Base-by-base conservation (phyloP, 1,140 invertebrate genomes). In the Gonatopus flavifemur region DNA sequence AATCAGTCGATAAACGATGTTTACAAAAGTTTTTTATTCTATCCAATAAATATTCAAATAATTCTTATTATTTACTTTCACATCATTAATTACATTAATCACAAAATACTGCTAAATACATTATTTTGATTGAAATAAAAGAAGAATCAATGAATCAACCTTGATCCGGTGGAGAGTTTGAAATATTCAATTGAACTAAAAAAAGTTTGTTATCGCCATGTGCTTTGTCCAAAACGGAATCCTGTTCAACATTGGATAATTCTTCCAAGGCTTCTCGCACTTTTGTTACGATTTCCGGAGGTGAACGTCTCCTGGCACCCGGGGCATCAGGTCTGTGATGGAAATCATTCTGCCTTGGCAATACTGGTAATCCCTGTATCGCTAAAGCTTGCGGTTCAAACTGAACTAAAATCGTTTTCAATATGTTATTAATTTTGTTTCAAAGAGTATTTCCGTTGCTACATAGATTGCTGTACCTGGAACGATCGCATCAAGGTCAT, bases 311-410 rank as follows among this genome's bases (percentile, higher is more conserved):
- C 25, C 56, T 60, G 16, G 36, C 52, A 7, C 58, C 57, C 2
- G 67, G 69, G 1, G 60, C 51, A 49, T 69, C 60, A 28, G 67
- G 69, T 43, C 69, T 59, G 31, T 69, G 69, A 19, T 68, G 69
- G 18, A 65, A 40, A 7, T 59, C 53, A 28, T 64, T 35, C 30
- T 59, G 63, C 18, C 47, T 50, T 3, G 37, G 33, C 38, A 48
- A 48, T 15, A 46, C 30, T 13, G 50, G 35, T 32, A 33, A n/a
- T 4, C 33, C 10, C 6, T 41, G 36, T 7, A 37, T 57, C 21
- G 22, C 42, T 44, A 63, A 58, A 8, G 49, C 50, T 18, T 52
- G 67, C 19, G 60, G 59, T 22, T 64, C 59, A 15, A 64, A 59
- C 44, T 58, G 55, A 24, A 61, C 66, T 69, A 31, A 19, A 24